Evolutionary conservation across 2,797 vertebrate species (phyloP).

Genomic region (Eleutherodactylus coqui): DNA sequence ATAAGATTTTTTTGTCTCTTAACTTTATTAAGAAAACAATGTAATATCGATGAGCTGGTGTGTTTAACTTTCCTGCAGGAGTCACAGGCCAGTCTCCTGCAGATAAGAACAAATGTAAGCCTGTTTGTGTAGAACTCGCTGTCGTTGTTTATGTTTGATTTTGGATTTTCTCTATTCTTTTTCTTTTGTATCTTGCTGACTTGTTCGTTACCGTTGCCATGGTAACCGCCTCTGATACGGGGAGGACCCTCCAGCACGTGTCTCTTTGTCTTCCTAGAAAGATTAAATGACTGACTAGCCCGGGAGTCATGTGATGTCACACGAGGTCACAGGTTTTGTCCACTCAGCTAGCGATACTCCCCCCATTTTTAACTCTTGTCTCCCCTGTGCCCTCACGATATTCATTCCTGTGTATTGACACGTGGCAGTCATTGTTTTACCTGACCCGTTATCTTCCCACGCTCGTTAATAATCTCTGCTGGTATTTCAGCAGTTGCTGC

Average conservation of each 20-base stretch:
- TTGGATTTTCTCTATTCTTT: conserved; percentile 70
- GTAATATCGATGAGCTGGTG: too few species aligned
- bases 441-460: neutral
- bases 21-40: too few species aligned
- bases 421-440: neutral
- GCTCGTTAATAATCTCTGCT: neutral
- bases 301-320: conserved; percentile 37
- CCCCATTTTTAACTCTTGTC: neutral
- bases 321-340: neutral
- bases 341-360: neutral
- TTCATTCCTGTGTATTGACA: neutral
- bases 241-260: conserved; percentile 63
- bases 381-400: neutral
- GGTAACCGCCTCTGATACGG: conserved; percentile 67
- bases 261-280: conserved; percentile 47
- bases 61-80: neutral
- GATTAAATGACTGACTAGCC: conserved; percentile 44
- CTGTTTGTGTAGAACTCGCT: neutral
- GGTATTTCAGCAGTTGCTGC: neutral
- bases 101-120: conserved; percentile 27
- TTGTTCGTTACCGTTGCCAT: conserved; percentile 69
- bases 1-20: neutral
- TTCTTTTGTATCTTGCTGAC: conserved; percentile 60
- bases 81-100: neutral
- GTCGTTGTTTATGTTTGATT: conserved; percentile 64